These are phyloP conservation scores for Sebastes kiyomatsui DNA, from an alignment of 2,797 vertebrate species.

Conservation along the genomic window DNA sequence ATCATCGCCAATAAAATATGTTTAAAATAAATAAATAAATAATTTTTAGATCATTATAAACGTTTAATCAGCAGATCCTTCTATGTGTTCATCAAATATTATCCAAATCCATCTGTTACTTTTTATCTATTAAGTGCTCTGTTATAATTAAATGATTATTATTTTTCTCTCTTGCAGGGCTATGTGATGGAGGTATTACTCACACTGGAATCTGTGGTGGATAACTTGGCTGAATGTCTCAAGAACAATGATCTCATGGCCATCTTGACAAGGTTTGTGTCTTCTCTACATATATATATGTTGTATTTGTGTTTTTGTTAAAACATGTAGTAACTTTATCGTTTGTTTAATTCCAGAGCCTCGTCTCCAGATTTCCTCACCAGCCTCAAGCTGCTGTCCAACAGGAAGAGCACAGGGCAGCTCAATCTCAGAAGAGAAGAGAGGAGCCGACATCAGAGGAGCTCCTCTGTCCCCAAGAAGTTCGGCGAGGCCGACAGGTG, in stretches of 20 bases:
- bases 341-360: conserved; percentile 79
- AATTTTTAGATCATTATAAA: not conserved
- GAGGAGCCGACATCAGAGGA: conserved; percentile 92
- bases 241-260: conserved; percentile 95
- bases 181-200: conserved; percentile 98
- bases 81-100: not conserved
- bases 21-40: too few relatives aligned
- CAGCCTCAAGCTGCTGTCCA: conserved; percentile 88
- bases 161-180: conserved; percentile 80
- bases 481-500: conserved; percentile 88
- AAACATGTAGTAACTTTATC: not conserved
- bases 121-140: not conserved
- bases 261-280: conserved; percentile 88
- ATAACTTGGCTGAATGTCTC: conserved; percentile 96
- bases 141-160: not conserved
- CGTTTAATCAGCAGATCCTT: not conserved
- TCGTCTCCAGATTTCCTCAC: conserved; percentile 93
- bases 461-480: conserved; percentile 98
- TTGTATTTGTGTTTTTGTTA: not conserved
- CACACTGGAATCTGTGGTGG: conserved; percentile 95
- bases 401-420: conserved; percentile 95
- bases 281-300: not conserved
- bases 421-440: conserved; percentile 88
- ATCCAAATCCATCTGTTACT: not conserved
- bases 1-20: too few relatives aligned